A percentile compares a stretch with the other conserved stretches of the same genome.
These are phyloP conservation scores for Caenorhabditis latens DNA, from an alignment of 1,140 invertebrate species.

Conservation along the genomic window DNA sequence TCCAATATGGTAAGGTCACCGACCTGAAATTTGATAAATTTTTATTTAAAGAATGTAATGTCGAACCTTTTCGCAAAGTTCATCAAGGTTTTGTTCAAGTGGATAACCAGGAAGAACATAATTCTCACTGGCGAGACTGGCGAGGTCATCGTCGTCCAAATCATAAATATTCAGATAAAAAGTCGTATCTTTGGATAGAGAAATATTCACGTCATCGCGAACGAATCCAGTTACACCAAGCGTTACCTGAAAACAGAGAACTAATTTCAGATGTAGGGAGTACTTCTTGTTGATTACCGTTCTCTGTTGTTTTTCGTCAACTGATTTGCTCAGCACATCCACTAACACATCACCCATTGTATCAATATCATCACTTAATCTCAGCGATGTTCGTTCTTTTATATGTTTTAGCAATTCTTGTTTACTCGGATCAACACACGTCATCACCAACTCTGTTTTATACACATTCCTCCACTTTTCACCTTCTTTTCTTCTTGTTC, in stretches of 20 bases:
- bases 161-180: background rate
- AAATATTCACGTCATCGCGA: background rate
- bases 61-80: background rate
- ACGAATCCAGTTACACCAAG: background rate
- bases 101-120: background rate
- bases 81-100: background rate
- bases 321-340: background rate
- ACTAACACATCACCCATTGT: background rate
- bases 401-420: background rate
- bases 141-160: background rate
- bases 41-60: background rate
- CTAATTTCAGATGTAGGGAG: no score
- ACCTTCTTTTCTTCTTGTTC: background rate
- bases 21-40: background rate
- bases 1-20: background rate
- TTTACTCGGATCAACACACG: background rate
- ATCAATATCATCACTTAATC: background rate
- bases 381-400: background rate
- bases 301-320: background rate
- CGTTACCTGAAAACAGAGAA: background rate
- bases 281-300: background rate
- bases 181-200: background rate
- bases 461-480: slow-evolving; percentile 25
- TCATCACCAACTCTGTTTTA: slow-evolving; percentile 13
- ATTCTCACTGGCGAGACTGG: background rate